Evolutionary conservation across 2,113 vertebrate genomes (phyloP).

Genomic region (Casuarius casuarius): DNA sequence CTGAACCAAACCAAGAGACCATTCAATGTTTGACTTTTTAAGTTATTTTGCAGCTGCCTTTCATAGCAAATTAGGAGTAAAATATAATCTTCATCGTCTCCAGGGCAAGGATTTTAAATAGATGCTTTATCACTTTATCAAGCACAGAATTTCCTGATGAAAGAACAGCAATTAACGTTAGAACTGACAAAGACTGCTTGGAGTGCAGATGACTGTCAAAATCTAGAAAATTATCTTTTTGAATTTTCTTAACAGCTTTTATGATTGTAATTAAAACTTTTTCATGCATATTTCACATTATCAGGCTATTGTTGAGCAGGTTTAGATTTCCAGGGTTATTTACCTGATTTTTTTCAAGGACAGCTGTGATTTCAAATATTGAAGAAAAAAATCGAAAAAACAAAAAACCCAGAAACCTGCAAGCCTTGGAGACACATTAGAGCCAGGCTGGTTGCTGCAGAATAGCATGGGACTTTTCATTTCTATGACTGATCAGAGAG

Average conservation of each 20-base stretch:
- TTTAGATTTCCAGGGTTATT: not conserved
- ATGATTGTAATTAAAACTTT: not conserved
- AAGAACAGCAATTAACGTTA: slow-evolving; percentile 59
- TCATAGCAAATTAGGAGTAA: slow-evolving; percentile 52
- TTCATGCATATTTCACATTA: not conserved
- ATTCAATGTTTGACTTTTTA: not conserved
- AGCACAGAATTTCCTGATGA: slow-evolving; percentile 56
- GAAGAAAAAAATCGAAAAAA: not conserved
- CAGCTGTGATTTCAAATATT: not conserved
- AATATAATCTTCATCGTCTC: slow-evolving; percentile 33
- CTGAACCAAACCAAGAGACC: slow-evolving; percentile 14
- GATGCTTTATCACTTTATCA: slow-evolving; percentile 58
- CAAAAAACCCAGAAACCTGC: not conserved
- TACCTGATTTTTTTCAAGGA: slow-evolving; percentile 35
- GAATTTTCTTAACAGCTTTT: slow-evolving; percentile 46
- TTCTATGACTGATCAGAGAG: not conserved
- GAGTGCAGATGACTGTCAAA: slow-evolving; percentile 48
- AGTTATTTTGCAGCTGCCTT: slow-evolving; percentile 10
- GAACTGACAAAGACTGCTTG: slow-evolving; percentile 40
- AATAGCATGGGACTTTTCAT: not conserved
- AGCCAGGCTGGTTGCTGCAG: not conserved
- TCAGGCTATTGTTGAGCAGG: not conserved
- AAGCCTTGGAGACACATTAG: not conserved
- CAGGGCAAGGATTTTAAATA: slow-evolving; percentile 57
- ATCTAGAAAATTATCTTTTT: slow-evolving; percentile 58